Conservation (phyloP, 1,140 invertebrate species). For the Brachionus calyciflorus region DNA sequence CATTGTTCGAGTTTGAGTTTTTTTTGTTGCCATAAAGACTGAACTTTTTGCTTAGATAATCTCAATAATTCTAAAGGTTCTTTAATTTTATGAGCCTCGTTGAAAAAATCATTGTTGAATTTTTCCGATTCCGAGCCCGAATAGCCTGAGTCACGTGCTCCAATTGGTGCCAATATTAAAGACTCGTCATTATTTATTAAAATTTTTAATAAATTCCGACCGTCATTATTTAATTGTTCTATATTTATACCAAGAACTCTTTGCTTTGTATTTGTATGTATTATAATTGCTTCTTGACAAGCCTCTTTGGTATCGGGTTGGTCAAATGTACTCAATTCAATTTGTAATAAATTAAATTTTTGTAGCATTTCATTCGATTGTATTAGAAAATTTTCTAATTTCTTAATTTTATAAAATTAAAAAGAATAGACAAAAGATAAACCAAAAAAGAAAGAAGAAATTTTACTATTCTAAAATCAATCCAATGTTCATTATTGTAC, state of each 20-base stretch:
- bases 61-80: conserved; percentile 15
- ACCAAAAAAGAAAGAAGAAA: neutral
- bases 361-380: conserved; percentile 4
- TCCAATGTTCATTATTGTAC: conserved; percentile 94
- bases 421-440: neutral
- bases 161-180: neutral
- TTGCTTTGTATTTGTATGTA: conserved; percentile 32
- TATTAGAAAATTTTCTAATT: conserved; percentile 37
- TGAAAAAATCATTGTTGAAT: conserved; percentile 24
- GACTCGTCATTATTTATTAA: neutral
- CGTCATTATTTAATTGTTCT: conserved; percentile 29
- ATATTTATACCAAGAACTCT: conserved; percentile 34
- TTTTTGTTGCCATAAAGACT: conserved; percentile 67
- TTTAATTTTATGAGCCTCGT: conserved; percentile 39
- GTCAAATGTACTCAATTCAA: conserved; percentile 24
- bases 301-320: conserved; percentile 5
- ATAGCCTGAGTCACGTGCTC: conserved; percentile 17
- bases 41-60: conserved; percentile 31
- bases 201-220: conserved; percentile 6
- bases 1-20: conserved; percentile 89
- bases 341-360: conserved; percentile 13
- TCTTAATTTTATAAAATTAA: neutral
- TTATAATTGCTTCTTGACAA: conserved; percentile 34
- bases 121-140: conserved; percentile 31
- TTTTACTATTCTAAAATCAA: conserved; percentile 77